These are phyloP conservation scores for Drosophila pruinosa DNA, from an alignment of 1,140 invertebrate species.

Conservation along the genomic window DNA sequence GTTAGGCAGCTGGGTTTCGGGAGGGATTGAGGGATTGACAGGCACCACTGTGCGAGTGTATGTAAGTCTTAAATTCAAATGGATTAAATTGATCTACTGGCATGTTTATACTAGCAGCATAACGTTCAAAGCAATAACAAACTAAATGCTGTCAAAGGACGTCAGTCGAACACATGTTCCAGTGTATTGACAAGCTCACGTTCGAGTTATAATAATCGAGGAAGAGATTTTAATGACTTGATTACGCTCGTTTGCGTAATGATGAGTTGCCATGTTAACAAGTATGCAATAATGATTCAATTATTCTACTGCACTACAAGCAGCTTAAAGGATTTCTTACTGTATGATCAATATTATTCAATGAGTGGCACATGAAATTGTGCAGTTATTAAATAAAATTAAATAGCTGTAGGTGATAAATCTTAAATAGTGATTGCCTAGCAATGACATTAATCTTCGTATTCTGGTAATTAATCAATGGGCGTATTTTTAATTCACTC, in stretches of 20 bases:
- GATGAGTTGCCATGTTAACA: background rate
- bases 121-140: background rate
- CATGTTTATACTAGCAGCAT: conserved; percentile 1
- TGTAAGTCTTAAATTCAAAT: conserved; percentile 21
- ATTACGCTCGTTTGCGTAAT: background rate
- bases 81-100: conserved; percentile 17
- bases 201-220: conserved; percentile 2
- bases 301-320: background rate
- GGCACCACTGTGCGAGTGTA: background rate
- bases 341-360: background rate
- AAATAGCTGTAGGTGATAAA: background rate
- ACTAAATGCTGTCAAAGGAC: background rate
- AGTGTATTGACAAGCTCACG: background rate
- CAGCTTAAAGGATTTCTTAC: background rate
- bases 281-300: background rate
- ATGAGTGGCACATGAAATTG: background rate
- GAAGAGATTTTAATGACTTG: background rate
- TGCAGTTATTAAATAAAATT: background rate
- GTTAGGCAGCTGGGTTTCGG: background rate
- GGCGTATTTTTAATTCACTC: background rate
- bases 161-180: background rate
- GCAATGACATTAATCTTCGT: background rate
- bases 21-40: background rate
- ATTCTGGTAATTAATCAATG: background rate
- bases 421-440: background rate